phyloP scores from a whole-genome alignment of 30 jellyfish, hydroid and myxozoan species.

The Morbakka virulenta region DNA sequence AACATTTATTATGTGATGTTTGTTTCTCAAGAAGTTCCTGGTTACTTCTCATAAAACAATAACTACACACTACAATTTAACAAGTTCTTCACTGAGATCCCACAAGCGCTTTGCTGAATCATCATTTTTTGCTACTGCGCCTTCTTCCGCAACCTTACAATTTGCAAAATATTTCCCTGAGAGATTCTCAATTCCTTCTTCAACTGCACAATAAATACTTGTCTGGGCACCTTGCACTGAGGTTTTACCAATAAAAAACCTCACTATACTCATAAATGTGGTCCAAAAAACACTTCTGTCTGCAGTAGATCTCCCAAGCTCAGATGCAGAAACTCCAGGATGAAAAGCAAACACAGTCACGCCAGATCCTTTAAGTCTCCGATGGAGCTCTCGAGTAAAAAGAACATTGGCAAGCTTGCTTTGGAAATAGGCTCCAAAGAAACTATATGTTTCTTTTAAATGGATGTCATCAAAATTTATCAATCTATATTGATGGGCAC shows the following conservation, averaged over 20 bases:
- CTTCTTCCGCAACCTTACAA: slow-evolving; percentile 2
- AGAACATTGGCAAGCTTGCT: slow-evolving; percentile 60
- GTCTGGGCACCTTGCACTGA: no score
- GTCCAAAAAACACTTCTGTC: no score
- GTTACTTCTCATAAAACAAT: no score
- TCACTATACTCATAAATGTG: no score
- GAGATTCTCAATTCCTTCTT: slow-evolving; percentile 72
- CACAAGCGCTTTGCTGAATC: slow-evolving; percentile 25
- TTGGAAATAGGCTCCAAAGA: slow-evolving; percentile 3
- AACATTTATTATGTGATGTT: no score
- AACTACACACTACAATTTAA: slow-evolving; percentile 15
- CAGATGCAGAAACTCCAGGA: slow-evolving; percentile 45
- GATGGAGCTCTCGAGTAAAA: slow-evolving; percentile 36
- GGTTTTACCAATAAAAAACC: no score
- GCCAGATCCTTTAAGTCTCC: slow-evolving; percentile 11
- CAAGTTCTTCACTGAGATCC: slow-evolving; percentile 43
- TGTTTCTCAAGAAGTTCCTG: no score
- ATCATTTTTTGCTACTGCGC: slow-evolving; percentile 16
- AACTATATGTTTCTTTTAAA: slow-evolving; percentile 8
- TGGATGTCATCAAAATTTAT: slow-evolving; percentile 11
- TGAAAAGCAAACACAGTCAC: slow-evolving; percentile 48
- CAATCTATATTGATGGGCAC: no score
- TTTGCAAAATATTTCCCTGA: slow-evolving; percentile 76
- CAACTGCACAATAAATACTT: slow-evolving; percentile 86
- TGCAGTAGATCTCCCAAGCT: slow-evolving; percentile 10